Percentiles rank a stretch among this genome's conserved stretches.
Conservation (phyloP, 2,888 invertebrate species). For the Tetramorium bicarinatum region DNA sequence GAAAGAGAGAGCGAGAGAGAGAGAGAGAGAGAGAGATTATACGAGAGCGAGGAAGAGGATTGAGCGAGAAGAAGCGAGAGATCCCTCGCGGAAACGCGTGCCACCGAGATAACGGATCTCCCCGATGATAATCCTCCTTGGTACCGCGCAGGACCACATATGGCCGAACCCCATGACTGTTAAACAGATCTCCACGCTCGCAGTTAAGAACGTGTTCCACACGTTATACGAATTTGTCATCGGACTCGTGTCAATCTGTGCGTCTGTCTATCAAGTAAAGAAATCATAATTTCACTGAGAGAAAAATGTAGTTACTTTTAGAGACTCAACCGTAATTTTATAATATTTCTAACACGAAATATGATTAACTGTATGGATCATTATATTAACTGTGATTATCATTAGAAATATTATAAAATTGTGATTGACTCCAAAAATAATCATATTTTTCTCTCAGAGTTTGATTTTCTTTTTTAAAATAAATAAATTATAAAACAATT, state of each 20-base stretch:
- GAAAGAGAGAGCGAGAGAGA: constrained; percentile 16
- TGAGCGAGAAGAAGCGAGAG: constrained; percentile 67
- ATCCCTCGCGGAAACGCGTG: constrained; percentile 81
- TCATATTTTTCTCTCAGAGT: too few species aligned
- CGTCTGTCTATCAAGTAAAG: background rate
- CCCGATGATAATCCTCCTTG: constrained; percentile 83
- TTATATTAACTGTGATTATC: too few species aligned
- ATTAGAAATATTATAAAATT: too few species aligned
- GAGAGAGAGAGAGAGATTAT: constrained; percentile 41
- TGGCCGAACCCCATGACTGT: constrained; percentile 78
- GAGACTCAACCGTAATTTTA: too few species aligned
- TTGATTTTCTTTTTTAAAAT: background rate
- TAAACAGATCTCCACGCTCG: constrained; percentile 70
- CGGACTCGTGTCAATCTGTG: constrained; percentile 14
- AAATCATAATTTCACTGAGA: background rate
- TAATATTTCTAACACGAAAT: too few species aligned
- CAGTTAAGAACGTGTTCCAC: constrained; percentile 52
- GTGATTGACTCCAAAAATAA: too few species aligned
- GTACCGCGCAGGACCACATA: constrained; percentile 78
- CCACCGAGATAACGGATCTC: constrained; percentile 85
- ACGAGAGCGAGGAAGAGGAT: constrained; percentile 36
- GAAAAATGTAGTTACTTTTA: too few species aligned
- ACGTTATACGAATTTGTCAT: constrained; percentile 49
- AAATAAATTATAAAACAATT: background rate
- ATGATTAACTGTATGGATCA: too few species aligned